Base-by-base conservation (phyloP, 2,113 vertebrate genomes). In the Baryphthengus martii region DNA sequence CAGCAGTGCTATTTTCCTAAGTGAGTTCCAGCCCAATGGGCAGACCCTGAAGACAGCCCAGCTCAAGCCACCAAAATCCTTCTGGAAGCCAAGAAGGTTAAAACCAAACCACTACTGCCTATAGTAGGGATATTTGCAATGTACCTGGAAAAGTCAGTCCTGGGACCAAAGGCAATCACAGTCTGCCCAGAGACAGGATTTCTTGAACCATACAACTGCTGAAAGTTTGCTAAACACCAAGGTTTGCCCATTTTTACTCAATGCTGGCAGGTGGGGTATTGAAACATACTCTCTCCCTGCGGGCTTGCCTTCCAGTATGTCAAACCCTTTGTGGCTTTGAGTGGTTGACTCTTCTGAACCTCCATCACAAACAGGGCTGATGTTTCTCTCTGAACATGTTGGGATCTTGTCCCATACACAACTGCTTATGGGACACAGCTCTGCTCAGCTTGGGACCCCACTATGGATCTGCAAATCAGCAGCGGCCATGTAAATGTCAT, bases 401-500 rank as follows among this genome's bases (percentile, higher is more conserved):
- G 39, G 44, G 59, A 1, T 56, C 74, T 76, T 37, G 53, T 17
- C 19, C 28, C 26, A 6, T 3, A 3, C n/a, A 24, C 3, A 4
- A 29, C 35, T 17, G 16, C 2, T 2, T 16, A 4, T 18, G 72
- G 71, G 25, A 23, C 62, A 53, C 50, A 65, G 55, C 31, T 80
- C 50, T 70, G 53, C 37, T 53, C 3, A 2, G 37, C 8, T 29
- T 2, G 7, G 62, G 52, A 28, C 39, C 55, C 44, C 17, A 9
- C 21, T 24, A 6, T 0, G 14, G 55, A n/a, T 10, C 45, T 8
- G 0, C 58, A 78, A 88, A 66, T 18, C 58, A 80, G 25, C 6
- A 18, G 39, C 5, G 0, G 37, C 62, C 2, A 3, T 8, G 2
- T 40, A 45, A 81, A 61, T 0, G 3, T 74, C 63, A 6, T 3